These are phyloP conservation scores for Rhagoletis zephyria DNA, from an alignment of 1,140 invertebrate species.

Conservation along the genomic window DNA sequence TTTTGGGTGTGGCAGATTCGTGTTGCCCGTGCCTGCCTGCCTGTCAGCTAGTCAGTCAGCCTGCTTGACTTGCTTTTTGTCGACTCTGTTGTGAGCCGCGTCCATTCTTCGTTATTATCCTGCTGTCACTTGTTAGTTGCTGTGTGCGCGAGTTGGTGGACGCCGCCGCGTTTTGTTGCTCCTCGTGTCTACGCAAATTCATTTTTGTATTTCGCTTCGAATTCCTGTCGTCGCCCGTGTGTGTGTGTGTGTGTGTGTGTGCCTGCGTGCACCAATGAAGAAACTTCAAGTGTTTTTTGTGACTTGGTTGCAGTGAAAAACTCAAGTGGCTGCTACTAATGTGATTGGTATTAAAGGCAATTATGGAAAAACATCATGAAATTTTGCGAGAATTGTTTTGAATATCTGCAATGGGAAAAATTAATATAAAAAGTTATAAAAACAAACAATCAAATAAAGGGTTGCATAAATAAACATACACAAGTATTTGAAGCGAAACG, in stretches of 20 bases:
- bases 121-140: not conserved
- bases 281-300: not conserved
- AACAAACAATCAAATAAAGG: not conserved
- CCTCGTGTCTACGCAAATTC: conserved; percentile 40
- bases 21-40: conserved; percentile 19
- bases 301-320: not conserved
- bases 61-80: conserved; percentile 13
- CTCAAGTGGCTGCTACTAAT: conserved; percentile 28
- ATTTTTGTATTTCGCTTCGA: conserved; percentile 36
- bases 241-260: conserved; percentile 41
- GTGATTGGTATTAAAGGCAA: conserved; percentile 25
- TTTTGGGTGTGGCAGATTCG: conserved; percentile 48
- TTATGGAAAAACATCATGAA: not conserved
- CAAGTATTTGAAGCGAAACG: too few relatives aligned
- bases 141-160: conserved; percentile 31
- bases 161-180: conserved; percentile 35
- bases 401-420: not conserved
- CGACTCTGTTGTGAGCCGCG: not conserved
- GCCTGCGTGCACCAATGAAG: not conserved
- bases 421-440: not conserved
- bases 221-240: conserved; percentile 2
- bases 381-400: not conserved
- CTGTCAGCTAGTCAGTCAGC: not conserved
- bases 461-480: not conserved
- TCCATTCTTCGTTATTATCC: conserved; percentile 26